Percentiles rank a stretch among this genome's conserved stretches.
phyloP scores from a whole-genome alignment of 2,113 vertebrate genomes.

The Eubucco bourcierii region DNA sequence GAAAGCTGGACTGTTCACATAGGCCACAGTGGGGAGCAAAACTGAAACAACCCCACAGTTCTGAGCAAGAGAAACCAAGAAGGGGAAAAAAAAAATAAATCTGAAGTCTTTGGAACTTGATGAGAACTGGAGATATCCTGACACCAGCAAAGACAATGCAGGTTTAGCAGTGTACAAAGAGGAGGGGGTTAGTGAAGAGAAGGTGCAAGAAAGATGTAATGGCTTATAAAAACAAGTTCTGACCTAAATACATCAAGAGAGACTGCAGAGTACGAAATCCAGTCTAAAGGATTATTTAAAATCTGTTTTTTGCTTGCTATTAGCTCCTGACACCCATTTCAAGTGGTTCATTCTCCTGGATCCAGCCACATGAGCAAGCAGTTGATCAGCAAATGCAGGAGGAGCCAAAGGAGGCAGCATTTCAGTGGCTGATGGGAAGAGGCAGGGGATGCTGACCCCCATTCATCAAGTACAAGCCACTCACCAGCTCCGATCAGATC shows the following conservation, averaged over 20 bases:
- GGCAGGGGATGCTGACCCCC: neutral
- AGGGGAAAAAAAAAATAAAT: neutral
- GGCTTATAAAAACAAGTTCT: neutral
- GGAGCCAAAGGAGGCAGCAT: neutral
- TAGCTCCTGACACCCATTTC: neutral
- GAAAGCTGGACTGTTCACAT: neutral
- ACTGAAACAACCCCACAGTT: accelerated
- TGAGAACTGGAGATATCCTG: accelerated
- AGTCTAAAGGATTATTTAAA: neutral
- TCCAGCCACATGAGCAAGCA: neutral
- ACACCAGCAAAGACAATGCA: neutral
- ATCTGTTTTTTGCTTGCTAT: neutral
- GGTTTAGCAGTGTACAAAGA: neutral
- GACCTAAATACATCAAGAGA: neutral
- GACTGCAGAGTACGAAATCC: neutral
- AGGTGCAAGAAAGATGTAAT: neutral
- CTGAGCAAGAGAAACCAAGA: neutral
- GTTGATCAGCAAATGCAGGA: neutral
- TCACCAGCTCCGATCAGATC: neutral
- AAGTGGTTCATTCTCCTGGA: neutral
- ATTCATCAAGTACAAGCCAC: neutral
- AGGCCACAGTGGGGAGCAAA: neutral
- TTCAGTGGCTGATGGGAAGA: neutral
- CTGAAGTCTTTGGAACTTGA: neutral
- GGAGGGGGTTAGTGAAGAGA: neutral